Evolutionary conservation across 1,140 invertebrate species (phyloP).

Genomic region (Heliconius melpomene): DNA sequence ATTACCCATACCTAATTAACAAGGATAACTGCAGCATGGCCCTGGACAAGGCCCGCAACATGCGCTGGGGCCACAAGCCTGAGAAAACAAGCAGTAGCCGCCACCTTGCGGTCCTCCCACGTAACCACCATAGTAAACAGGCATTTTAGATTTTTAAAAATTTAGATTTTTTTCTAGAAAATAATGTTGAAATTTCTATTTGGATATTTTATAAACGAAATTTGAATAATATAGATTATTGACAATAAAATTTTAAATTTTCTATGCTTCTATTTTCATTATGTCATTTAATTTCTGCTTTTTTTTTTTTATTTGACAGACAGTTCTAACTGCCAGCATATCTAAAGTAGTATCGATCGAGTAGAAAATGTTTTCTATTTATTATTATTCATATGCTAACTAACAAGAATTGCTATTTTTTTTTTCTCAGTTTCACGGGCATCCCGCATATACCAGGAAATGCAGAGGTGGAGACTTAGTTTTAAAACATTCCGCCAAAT

Average conservation of each 20-base stretch:
- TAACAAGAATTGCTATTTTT: too few species aligned
- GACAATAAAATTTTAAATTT: background rate
- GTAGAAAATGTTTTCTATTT: background rate
- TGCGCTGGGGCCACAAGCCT: conserved; percentile 21
- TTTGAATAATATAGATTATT: background rate
- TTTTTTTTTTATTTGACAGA: background rate
- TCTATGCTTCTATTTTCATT: background rate
- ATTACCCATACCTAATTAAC: background rate
- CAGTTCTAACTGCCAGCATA: background rate
- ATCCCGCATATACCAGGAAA: too few species aligned
- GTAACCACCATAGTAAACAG: conserved; percentile 66
- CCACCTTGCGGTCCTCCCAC: conserved; percentile 60
- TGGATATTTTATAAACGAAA: conserved; percentile 26
- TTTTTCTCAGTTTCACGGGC: too few species aligned
- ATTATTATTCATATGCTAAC: too few species aligned
- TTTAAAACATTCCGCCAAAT: too few species aligned
- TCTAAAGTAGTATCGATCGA: background rate
- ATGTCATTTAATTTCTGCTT: background rate
- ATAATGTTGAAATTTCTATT: background rate
- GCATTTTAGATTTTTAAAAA: conserved; percentile 53
- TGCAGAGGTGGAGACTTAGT: too few species aligned
- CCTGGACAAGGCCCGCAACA: conserved; percentile 42
- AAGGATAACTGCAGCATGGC: conserved; percentile 18
- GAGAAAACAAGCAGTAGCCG: conserved; percentile 60
- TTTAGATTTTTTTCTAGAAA: conserved; percentile 20